Evolutionary conservation across 2,113 vertebrate species (phyloP), one percentile per base, ranked within the genome.

Genomic region (Rhinopomastus cyanomelas): DNA sequence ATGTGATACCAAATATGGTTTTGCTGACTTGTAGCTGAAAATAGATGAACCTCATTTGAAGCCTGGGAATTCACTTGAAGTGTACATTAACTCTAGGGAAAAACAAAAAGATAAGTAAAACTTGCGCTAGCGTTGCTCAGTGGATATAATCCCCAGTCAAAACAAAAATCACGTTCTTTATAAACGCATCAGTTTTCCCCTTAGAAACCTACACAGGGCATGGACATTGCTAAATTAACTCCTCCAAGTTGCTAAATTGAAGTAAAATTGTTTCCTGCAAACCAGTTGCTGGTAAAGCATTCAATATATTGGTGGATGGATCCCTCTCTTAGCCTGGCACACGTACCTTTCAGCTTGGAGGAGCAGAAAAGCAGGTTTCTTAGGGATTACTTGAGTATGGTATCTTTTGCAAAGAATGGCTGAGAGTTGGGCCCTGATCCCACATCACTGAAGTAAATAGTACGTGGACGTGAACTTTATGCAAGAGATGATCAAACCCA

Each of bases 1-100:
- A 27, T 51, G 22, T 53, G 76, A 66, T 30, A 65, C 68, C 72
- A 89, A 89, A 66, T 80, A 80, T 6, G 34, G 72, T 9, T 89
- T 87, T 89, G 72, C 22, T 82, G 75, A 49, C 62, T 82, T 87
- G 55, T 37, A 42, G 62, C 12, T 87, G 78, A 80, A 92, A 93
- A 82, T 53, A 87, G 91, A 53, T 65, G 46, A 83, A 76, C 26
- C 48, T 81, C 42, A n/a, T 42, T 69, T 79, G 22, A 87, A 67
- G 48, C 71, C 46, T 4, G 11, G 37, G 51, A 76, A 51, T 88
- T 68, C 16, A 57, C 36, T 89, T 72, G 14, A 75, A 67, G 13
- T 88, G 62, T 79, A 21, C 27, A 21, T 49, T 57, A 86, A 68
- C 30, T 21, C 10, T 34, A 66, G 26, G 14, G 67, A 56, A 27